These are phyloP conservation scores for Entomobrya proxima DNA, from an alignment of 2,888 invertebrate genomes.

Conservation along the genomic window DNA sequence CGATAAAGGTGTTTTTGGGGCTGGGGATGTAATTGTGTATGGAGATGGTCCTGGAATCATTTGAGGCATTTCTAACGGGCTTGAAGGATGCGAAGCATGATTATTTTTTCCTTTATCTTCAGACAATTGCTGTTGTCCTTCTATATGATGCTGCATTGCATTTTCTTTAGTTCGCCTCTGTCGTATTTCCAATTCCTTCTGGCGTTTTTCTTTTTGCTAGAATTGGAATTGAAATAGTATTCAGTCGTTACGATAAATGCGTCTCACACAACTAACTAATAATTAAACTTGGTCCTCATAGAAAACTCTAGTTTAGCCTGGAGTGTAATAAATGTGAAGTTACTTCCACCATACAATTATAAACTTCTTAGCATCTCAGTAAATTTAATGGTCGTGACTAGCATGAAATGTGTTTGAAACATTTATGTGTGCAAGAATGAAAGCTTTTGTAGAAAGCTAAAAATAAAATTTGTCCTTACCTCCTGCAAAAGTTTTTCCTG, in stretches of 20 bases:
- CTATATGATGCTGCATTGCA: not conserved
- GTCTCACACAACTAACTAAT: too few species aligned
- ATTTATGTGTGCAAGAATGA: not conserved
- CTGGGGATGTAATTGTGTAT: conserved; percentile 28
- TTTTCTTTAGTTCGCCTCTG: conserved; percentile 12
- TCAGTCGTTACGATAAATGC: too few species aligned
- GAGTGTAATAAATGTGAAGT: too few species aligned
- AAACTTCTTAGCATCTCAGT: too few species aligned
- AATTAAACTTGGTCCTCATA: too few species aligned
- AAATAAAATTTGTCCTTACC: conserved; percentile 36
- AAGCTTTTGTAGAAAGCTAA: not conserved
- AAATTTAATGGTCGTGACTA: not conserved
- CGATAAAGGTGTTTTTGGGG: not conserved
- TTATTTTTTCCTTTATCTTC: not conserved
- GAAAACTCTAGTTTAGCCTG: too few species aligned
- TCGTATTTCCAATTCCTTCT: conserved; percentile 49
- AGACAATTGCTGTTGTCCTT: not conserved
- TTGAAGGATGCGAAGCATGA: not conserved
- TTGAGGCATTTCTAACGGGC: conserved; percentile 48
- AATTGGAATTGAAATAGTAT: conserved; percentile 27
- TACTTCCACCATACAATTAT: too few species aligned
- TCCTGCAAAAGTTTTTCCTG: conserved; percentile 70
- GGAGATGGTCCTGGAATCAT: conserved; percentile 57
- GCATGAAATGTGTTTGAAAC: not conserved
- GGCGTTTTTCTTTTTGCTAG: conserved; percentile 60